A percentile compares a stretch with the other conserved stretches of the same genome.
Evolutionary conservation across 2,888 invertebrate species (phyloP).

Genomic region (Gari tellinella): DNA sequence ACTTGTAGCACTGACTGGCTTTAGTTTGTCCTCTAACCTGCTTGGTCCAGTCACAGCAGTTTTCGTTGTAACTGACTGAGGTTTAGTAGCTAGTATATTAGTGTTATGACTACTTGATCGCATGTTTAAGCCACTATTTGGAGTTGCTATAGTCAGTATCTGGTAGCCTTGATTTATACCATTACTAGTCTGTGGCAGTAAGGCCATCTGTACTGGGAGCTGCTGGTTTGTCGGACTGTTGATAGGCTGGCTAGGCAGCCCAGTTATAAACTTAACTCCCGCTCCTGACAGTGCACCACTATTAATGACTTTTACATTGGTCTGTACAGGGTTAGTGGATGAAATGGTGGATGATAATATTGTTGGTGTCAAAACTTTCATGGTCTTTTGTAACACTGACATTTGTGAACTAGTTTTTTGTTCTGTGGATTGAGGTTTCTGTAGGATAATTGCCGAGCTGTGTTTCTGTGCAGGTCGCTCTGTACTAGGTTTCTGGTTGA

Average conservation of each 20-base stretch:
- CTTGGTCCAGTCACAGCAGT: neutral
- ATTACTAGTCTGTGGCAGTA: conserved; percentile 46
- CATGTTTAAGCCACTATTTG: conserved; percentile 21
- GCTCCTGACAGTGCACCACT: conserved; percentile 26
- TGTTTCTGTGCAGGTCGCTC: neutral
- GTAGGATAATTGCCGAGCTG: too few relatives aligned
- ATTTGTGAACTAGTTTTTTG: neutral
- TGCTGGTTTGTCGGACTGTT: conserved; percentile 23
- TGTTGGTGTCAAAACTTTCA: conserved; percentile 2
- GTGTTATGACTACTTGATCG: conserved; percentile 8
- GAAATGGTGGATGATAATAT: neutral
- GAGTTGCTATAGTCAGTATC: conserved; percentile 40
- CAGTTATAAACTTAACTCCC: conserved; percentile 41
- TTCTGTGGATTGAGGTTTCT: neutral
- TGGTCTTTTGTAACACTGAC: conserved; percentile 3
- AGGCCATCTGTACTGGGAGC: conserved; percentile 54
- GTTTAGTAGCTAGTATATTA: neutral
- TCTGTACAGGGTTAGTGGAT: conserved; percentile 11
- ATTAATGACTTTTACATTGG: conserved; percentile 34
- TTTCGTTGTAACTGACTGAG: neutral
- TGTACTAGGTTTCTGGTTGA: conserved; percentile 2
- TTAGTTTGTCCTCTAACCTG: conserved; percentile 4
- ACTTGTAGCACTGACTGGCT: neutral
- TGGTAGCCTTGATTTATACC: conserved; percentile 56
- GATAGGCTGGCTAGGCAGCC: conserved; percentile 26